Evolutionary conservation across 2,888 invertebrate species (phyloP), one percentile per base, ranked within the genome.

Genomic region (Drosophila mettleri): DNA sequence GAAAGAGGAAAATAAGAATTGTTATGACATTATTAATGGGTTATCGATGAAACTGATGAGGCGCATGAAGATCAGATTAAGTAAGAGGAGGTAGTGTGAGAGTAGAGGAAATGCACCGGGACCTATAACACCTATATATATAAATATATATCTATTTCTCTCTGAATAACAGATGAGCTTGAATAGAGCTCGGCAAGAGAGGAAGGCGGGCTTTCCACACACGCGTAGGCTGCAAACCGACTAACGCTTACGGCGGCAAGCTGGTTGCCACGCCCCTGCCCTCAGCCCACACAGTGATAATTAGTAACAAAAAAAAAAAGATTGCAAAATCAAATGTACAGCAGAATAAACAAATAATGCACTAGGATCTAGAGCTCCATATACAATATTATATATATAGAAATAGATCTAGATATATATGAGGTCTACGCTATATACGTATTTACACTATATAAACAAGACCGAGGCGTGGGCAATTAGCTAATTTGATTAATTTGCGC

Each of bases 351-450:
- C 4, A 51, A 45, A 18, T 49, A 66, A 77, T 66, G 80, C 85
- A 80, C 84, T 83, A 78, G 60, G 57, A 43, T 74, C 80, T 82
- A 72, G 74, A 72, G 74, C 41, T 51, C 39, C 43, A 41, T 65
- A 49, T 62, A 38, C 48, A 20, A 10, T 57, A 59, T 65, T 65
- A 69, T 57, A 53, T 57, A 34, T 60, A 43, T 63, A 34, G 54
- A 77, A 65, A 36, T 18, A 14, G 36, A 33, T 49, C 20, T 60
- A 59, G 65, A 65, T 63, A 41, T 69, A 71, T 55, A 67, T 33
- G 48, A 68, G 65, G 33, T 67, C 68, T 68, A 48, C 46, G 20
- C 67, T 64, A 64, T 62, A 48, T 55, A 31, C 29, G 29, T 20
- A 48, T 48, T 31, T 48, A 48, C 29, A 48, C 31, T 48, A 48